Conservation (phyloP, 2,797 vertebrate species). For the Thamnophis elegans region DNA sequence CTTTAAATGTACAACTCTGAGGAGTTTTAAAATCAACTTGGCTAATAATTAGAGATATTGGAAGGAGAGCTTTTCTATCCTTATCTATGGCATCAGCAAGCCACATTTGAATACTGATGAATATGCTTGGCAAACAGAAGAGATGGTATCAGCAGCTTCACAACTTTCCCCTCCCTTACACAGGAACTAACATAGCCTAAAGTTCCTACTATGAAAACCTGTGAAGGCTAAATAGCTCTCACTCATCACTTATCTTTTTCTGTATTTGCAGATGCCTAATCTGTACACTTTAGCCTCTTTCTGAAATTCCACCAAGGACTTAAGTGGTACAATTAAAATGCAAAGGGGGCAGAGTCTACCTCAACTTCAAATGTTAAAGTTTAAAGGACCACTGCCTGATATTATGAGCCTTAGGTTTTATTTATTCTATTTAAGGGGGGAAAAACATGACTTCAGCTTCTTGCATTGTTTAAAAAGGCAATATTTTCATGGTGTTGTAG, state of each 20-base stretch:
- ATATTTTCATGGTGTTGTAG: not conserved
- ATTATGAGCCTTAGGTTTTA: not conserved
- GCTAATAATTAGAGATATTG: not conserved
- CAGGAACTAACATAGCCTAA: not conserved
- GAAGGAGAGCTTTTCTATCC: not conserved
- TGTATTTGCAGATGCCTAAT: conserved; percentile 15
- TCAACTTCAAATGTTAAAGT: not conserved
- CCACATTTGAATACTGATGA: not conserved
- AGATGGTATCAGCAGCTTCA: not conserved
- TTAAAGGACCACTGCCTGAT: not conserved
- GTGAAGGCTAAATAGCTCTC: conserved; percentile 4
- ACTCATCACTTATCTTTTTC: conserved; percentile 14
- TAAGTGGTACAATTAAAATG: not conserved
- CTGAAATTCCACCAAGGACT: not conserved
- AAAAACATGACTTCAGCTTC: not conserved
- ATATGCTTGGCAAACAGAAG: not conserved
- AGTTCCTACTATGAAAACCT: not conserved
- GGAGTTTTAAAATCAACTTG: not conserved
- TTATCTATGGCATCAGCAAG: not conserved
- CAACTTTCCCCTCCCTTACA: not conserved
- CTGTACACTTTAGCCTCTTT: conserved; percentile 13
- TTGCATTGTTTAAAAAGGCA: not conserved
- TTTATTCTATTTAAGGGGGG: not conserved
- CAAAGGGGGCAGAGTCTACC: not conserved
- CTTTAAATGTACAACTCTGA: not conserved